Evolutionary conservation across 1,140 invertebrate genomes (phyloP), one percentile per base, ranked within the genome.

Genomic region (Anastrepha obliqua): DNA sequence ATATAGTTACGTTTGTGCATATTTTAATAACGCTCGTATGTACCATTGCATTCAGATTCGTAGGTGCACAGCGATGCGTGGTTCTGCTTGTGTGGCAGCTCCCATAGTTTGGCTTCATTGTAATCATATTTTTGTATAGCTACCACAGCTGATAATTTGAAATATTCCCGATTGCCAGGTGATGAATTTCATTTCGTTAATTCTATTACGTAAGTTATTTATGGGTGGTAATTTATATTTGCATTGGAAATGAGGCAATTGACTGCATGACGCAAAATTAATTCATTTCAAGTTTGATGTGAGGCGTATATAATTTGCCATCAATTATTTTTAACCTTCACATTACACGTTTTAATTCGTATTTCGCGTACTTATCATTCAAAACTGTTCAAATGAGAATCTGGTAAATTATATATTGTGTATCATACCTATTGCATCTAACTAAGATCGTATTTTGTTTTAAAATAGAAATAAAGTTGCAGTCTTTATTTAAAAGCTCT

Each of bases 81-180:
- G 65, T 13, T 9, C 15, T 15, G 65, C 8, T 17, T 15, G 67
- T n/a, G 67, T 44, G 42, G 39, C 67, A 47, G 11, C 13, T 62
- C 8, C 60, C 60, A 62, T 0, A 17, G 8, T 17, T 62, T 13
- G 11, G 60, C 60, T 62, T 62, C 60, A 13, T 62, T 62, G 15
- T 62, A 11, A 62, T 6, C 60, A 5, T 62, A 62, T 55, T 8
- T 55, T 0, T 55, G 51, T 55, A n/a, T 17, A 0, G 60, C 29
- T 17, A 42, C 15, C 67, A 74, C 44, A 17, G 20, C 13, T 62
- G 15, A 17, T 62, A 62, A 17, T 62, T 8, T 62, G n/a, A 47
- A 81, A 81, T 81, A 81, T 55, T 81, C 74, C 47, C 47, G 47
- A 47, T 81, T 81, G 44, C 5, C 74, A 81, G 74, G 74, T 81